Base-by-base conservation (phyloP, 2,888 invertebrate genomes). In the Hirtodrosophila trivittata region DNA sequence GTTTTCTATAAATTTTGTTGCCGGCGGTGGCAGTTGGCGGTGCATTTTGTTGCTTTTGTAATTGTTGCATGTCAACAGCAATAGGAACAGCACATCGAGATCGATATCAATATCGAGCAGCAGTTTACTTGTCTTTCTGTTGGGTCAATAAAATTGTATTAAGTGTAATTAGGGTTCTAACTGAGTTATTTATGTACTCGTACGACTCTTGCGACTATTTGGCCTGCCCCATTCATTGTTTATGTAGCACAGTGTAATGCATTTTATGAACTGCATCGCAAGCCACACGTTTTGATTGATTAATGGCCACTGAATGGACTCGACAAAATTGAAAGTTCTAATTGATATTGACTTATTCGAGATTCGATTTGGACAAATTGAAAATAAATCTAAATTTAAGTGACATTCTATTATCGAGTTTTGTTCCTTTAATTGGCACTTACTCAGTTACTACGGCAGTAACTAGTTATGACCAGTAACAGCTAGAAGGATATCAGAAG, bases 131-230 rank as follows among this genome's bases (percentile, higher is more conserved):
- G 55, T 66, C 56, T 38, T 30, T 54, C 38, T 50, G 60, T 58
- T 69, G 47, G 46, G 50, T 43, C 77, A 82, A 82, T 82, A 85
- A 85, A 82, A 85, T 67, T 67, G 75, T 75, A 82, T 85, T 66
- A 66, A 75, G 56, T 77, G 80, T 75, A 82, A 85, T 82, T 82
- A 82, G 85, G 41, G 57, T 60, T 46, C 66, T 60, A 80, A 82
- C 70, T 77, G 82, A 85, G 83, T 82, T 82, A 83, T 82, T 82
- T 82, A 82, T 82, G 77, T 21, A 21, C 18, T 21, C n/a, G n/a
- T n/a, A n/a, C n/a, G n/a, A n/a, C n/a, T n/a, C n/a, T n/a, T n/a
- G n/a, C n/a, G n/a, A n/a, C n/a, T 70, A 68, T 55, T 45, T 41
- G 39, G 18, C 9, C 41, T 26, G 33, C 33, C 37, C 21, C 57